Percentiles rank a stretch among this genome's conserved stretches.
Conservation (phyloP, 2,888 invertebrate genomes). For the Ectemnius cavifrons region DNA sequence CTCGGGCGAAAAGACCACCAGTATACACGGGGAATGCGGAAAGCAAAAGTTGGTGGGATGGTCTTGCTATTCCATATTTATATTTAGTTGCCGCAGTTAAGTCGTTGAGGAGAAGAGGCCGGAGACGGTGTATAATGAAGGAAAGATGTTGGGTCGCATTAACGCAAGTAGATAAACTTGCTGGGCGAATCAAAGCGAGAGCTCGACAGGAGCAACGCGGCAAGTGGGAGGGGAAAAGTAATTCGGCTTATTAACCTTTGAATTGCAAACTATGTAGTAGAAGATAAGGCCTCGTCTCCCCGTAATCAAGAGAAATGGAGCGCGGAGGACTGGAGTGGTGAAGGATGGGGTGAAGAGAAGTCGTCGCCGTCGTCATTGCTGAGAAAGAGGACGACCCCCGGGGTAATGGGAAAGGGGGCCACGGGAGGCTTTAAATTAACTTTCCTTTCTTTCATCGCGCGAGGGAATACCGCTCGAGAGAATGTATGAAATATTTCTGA, state of each 20-base stretch:
- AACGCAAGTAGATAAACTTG: not conserved
- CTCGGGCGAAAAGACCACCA: not conserved
- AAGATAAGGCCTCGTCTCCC: not conserved
- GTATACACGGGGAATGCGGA: no score
- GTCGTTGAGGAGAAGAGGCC: no score
- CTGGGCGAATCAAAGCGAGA: not conserved
- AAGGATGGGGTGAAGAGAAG: conserved; percentile 10
- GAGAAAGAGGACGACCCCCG: conserved; percentile 1
- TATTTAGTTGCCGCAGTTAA: no score
- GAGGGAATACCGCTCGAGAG: conserved; percentile 22
- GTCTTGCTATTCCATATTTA: no score
- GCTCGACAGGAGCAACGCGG: not conserved
- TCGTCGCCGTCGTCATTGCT: not conserved
- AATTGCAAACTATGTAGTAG: conserved; percentile 4
- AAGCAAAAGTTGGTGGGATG: no score
- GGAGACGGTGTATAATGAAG: no score
- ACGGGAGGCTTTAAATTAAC: conserved; percentile 32
- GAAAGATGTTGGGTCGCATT: not conserved
- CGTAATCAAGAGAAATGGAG: conserved; percentile 2
- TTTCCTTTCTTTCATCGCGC: conserved; percentile 23
- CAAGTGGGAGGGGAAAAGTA: not conserved
- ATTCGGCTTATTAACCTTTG: not conserved
- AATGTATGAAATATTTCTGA: conserved; percentile 48
- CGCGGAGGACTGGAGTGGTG: not conserved
- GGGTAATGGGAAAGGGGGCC: conserved; percentile 15